phyloP scores from a whole-genome alignment of 2,888 invertebrate species.

The Neoscelio sp. region DNA sequence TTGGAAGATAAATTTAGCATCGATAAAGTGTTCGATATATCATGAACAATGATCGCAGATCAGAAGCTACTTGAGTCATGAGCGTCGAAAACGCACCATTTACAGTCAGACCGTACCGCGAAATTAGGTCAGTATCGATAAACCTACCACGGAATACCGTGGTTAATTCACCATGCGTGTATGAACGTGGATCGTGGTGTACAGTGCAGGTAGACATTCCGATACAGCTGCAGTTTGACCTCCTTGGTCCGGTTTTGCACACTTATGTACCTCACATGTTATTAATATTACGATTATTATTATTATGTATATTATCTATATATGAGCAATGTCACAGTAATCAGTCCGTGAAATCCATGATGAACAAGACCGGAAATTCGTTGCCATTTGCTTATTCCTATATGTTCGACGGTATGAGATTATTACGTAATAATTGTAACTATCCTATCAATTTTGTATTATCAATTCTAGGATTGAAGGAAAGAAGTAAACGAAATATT shows the following conservation, averaged over 20 bases:
- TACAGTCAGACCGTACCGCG: constrained; percentile 39
- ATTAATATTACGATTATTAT: constrained; percentile 12
- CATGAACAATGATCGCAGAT: constrained; percentile 8
- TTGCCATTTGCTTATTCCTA: constrained; percentile 45
- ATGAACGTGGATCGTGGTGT: constrained; percentile 43
- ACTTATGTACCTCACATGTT: neutral
- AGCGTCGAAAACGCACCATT: constrained; percentile 40
- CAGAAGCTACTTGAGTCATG: constrained; percentile 18
- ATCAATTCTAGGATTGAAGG: constrained; percentile 1
- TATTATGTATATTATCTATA: constrained; percentile 32
- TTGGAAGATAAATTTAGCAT: too few relatives aligned
- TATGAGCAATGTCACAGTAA: constrained; percentile 58
- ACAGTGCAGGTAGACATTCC: constrained; percentile 46
- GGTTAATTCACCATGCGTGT: constrained; percentile 61
- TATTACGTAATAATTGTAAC: constrained; percentile 49
- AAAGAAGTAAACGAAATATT: constrained; percentile 6
- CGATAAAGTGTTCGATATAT: too few relatives aligned
- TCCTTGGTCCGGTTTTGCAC: constrained; percentile 23
- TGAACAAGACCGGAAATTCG: constrained; percentile 57
- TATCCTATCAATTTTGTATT: constrained; percentile 28
- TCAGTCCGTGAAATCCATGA: constrained; percentile 47
- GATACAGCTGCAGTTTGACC: constrained; percentile 51
- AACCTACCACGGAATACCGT: constrained; percentile 61
- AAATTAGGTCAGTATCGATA: constrained; percentile 69
- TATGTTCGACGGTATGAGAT: constrained; percentile 35